Percentiles rank a stretch among this genome's conserved stretches.
phyloP scores from a whole-genome alignment of 2,888 invertebrate species.

The Mylabris sibirica region DNA sequence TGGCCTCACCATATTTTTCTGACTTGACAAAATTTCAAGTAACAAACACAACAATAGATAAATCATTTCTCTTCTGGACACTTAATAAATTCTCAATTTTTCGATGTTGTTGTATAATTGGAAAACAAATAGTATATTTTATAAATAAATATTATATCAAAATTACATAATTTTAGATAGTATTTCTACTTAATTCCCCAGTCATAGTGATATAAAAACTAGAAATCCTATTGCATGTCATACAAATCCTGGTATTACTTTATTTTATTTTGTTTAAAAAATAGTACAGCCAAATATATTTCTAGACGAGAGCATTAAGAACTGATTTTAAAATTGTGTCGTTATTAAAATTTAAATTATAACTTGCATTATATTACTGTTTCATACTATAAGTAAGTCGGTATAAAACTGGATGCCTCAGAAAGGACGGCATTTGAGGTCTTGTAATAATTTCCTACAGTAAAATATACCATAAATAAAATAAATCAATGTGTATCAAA shows the following conservation, averaged over 20 bases:
- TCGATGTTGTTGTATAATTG: slow-evolving; percentile 11
- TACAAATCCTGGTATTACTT: slow-evolving; percentile 2
- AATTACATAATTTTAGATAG: no score
- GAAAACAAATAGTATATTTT: slow-evolving; percentile 7
- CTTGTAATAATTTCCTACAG: no score
- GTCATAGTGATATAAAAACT: slow-evolving; percentile 12
- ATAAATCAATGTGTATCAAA: no score
- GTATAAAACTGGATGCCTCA: no score
- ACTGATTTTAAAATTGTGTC: neutral
- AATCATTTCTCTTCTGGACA: slow-evolving; percentile 11
- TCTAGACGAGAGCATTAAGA: neutral
- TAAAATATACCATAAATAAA: no score
- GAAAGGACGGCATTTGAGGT: no score
- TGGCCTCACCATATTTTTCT: slow-evolving; percentile 20
- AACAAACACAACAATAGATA: slow-evolving; percentile 13
- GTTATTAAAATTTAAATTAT: neutral
- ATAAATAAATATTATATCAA: slow-evolving; percentile 21
- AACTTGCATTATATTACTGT: neutral
- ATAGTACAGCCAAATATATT: neutral
- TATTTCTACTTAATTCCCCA: slow-evolving; percentile 19
- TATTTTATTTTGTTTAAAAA: slow-evolving; percentile 1
- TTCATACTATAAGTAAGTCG: no score
- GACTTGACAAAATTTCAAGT: slow-evolving; percentile 17
- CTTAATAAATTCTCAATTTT: slow-evolving; percentile 21
- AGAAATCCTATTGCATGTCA: neutral